phyloP scores from a whole-genome alignment of 2,113 vertebrate species.

The Conger conger region DNA sequence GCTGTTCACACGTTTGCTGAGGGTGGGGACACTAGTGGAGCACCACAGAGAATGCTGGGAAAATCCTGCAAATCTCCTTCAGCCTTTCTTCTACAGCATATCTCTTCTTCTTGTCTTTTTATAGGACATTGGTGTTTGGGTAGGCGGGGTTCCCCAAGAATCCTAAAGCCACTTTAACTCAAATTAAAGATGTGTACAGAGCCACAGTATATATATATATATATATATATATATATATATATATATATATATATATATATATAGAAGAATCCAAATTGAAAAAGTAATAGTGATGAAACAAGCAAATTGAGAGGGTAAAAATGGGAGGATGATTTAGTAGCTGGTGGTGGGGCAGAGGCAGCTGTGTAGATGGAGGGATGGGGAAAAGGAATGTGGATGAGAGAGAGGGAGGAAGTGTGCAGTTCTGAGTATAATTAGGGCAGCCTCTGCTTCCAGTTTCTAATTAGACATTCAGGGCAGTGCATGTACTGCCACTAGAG shows the following conservation, averaged over 20 bases:
- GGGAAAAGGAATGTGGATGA: not conserved
- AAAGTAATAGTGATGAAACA: conserved; percentile 11
- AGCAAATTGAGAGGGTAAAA: conserved; percentile 13
- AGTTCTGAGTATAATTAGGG: conserved; percentile 43
- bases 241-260: too few relatives aligned
- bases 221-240: too few relatives aligned
- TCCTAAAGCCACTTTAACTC: conserved; percentile 24
- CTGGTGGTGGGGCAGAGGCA: not conserved
- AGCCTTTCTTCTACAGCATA: not conserved
- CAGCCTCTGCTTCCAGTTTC: conserved; percentile 43
- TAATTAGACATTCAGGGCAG: conserved; percentile 56
- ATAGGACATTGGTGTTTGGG: not conserved
- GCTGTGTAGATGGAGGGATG: conserved; percentile 3
- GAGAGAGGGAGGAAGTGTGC: conserved; percentile 34
- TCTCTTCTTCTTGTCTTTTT: conserved; percentile 2
- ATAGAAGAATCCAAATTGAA: not conserved
- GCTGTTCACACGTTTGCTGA: not conserved
- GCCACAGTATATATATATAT: not conserved
- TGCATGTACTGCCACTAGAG: conserved; percentile 40
- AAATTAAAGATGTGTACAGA: conserved; percentile 36
- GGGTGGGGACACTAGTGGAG: not conserved
- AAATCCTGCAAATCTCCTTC: not conserved
- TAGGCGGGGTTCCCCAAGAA: not conserved
- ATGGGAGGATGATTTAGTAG: conserved; percentile 6
- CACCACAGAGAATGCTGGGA: not conserved